Conservation (phyloP, 2,797 vertebrate species). For the Schizothorax lantsangensis region DNA sequence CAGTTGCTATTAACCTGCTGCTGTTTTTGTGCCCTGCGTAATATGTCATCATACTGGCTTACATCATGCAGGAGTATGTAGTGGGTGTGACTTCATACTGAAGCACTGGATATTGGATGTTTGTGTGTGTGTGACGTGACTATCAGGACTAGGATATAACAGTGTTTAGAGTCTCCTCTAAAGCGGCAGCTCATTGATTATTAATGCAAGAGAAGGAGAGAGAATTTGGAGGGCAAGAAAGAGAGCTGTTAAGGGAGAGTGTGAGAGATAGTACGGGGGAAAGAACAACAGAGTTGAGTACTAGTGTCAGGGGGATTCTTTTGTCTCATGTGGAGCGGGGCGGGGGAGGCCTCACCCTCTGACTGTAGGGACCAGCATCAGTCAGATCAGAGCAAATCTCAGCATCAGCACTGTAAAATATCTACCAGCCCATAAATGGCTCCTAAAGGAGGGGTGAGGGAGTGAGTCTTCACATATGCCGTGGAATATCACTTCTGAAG, state of each 20-base stretch:
- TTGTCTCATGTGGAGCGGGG: slow-evolving; percentile 36
- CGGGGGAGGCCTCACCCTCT: slow-evolving; percentile 12
- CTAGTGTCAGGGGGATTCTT: slow-evolving; percentile 35
- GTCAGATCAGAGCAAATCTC: slow-evolving; percentile 34
- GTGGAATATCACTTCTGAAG: slow-evolving; percentile 11
- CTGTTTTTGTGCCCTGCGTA: background rate
- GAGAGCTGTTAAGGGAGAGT: slow-evolving; percentile 40
- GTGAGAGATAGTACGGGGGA: slow-evolving; percentile 30
- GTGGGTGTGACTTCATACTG: slow-evolving; percentile 31
- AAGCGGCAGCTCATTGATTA: slow-evolving; percentile 80
- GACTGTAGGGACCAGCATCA: slow-evolving; percentile 28
- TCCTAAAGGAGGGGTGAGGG: slow-evolving; percentile 9
- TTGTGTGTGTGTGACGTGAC: background rate
- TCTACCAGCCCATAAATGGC: slow-evolving; percentile 35
- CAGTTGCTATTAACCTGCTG: background rate
- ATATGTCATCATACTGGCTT: slow-evolving; percentile 28
- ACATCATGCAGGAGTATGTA: slow-evolving; percentile 34
- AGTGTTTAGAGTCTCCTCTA: slow-evolving; percentile 64
- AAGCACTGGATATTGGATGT: slow-evolving; percentile 16
- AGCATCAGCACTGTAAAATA: slow-evolving; percentile 41
- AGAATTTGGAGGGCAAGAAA: slow-evolving; percentile 43
- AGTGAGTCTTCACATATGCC: background rate
- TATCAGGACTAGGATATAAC: slow-evolving; percentile 56
- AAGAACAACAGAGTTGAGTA: slow-evolving; percentile 23
- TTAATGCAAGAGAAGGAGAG: slow-evolving; percentile 73